Evolutionary conservation across 2,797 vertebrate genomes (phyloP), one percentile per base, ranked within the genome.

Genomic region (Podarcis siculus): DNA sequence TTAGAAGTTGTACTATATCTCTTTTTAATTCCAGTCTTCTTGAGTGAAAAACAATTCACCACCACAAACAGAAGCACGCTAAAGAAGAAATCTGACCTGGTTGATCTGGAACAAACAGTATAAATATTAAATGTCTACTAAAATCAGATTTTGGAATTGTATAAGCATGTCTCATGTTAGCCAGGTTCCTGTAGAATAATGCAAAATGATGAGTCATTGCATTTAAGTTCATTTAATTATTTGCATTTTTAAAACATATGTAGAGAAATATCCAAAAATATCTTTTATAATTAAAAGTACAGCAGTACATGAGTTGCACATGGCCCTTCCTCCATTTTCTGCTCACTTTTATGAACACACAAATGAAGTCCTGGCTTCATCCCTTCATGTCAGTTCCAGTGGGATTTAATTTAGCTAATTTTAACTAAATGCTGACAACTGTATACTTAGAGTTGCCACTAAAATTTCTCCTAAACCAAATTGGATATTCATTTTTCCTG

Each of bases 111-210:
- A 92, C 69, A 35, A 94, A 90, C 67, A 82, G 67, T 94, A 87
- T 93, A 86, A 95, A 81, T 94, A 87, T 64, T 90, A 75, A 89
- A 55, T 1, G 77, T 91, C 81, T 91, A 82, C 21, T 87, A 94
- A 88, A 61, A 89, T 89, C 82, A 83, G 86, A 90, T 79, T 95
- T 92, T 32, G n/a, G 92, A 93, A 93, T 76, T 45, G 80, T 71
- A 91, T 92, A 67, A 45, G 81, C 75, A 82, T 92, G 35, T 92
- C 67, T 92, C 76, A 90, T 78, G 73, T 72, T 71, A 82, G 86
- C 77, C 45, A n/a, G 73, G 3, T 94, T 93, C 90, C 35, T 82
- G 19, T 88, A 83, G 89, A 95, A n/a, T 72, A 72, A 72, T 75
- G 19, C 32, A 75, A 32, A 39, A 67, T 67, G 25, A 67, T 23